Percentiles rank a stretch among this genome's conserved stretches.
phyloP scores from a whole-genome alignment of 2,797 vertebrate genomes.

The Acridotheres tristis region DNA sequence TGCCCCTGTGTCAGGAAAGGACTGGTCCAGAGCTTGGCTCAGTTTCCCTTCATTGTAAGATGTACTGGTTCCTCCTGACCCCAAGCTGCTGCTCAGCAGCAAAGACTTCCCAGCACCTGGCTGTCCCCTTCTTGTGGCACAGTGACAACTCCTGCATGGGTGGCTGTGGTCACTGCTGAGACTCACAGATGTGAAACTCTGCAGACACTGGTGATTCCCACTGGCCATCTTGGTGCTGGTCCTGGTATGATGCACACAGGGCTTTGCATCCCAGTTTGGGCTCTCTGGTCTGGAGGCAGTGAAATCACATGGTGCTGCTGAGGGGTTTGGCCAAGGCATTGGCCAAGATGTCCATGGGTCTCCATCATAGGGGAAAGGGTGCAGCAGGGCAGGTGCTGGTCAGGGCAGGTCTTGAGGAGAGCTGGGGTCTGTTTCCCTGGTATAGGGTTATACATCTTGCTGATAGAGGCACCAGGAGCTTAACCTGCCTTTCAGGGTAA shows the following conservation, averaged over 20 bases:
- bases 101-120: neutral
- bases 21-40: slow-evolving; percentile 31
- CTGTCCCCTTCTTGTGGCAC: neutral
- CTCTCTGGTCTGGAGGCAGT: neutral
- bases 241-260: neutral
- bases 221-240: neutral
- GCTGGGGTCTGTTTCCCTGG: neutral
- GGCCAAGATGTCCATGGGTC: neutral
- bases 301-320: neutral
- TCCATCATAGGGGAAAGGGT: too few relatives aligned
- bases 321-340: neutral
- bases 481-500: neutral
- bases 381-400: neutral
- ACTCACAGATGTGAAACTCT: neutral
- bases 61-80: neutral
- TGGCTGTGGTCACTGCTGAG: neutral
- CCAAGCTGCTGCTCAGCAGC: neutral
- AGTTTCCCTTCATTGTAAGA: neutral
- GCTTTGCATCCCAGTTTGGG: neutral
- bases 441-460: neutral
- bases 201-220: neutral
- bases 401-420: neutral
- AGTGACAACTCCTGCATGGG: neutral
- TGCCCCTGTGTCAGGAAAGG: neutral
- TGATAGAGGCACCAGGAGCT: neutral